These are phyloP conservation scores for Neoascia interrupta DNA, from an alignment of 2,888 invertebrate species.

Conservation along the genomic window DNA sequence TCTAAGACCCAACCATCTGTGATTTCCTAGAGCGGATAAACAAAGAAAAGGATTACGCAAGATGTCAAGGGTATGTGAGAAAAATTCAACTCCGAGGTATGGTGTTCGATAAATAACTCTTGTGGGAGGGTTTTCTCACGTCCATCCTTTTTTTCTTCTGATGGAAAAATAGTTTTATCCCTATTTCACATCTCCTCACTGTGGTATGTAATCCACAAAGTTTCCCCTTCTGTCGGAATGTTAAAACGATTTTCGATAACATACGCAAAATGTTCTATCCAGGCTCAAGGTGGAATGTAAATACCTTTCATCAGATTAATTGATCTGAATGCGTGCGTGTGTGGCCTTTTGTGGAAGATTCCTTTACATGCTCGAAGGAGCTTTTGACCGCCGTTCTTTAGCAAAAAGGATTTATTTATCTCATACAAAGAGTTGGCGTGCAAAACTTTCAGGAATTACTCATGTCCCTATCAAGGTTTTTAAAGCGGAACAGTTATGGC, in stretches of 20 bases:
- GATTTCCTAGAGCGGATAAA: constrained; percentile 42
- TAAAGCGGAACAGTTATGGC: no score
- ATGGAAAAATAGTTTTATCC: no score
- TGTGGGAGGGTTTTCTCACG: neutral
- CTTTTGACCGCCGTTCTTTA: constrained; percentile 1
- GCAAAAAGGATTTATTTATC: neutral
- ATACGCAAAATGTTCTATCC: neutral
- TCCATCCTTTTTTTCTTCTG: no score
- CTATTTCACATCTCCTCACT: no score
- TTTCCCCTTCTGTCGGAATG: neutral
- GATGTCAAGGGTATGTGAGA: constrained; percentile 62
- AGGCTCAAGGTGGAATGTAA: neutral
- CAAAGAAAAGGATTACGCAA: constrained; percentile 56
- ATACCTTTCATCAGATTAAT: constrained; percentile 22
- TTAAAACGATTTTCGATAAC: constrained; percentile 10
- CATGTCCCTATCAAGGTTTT: no score
- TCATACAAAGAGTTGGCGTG: no score
- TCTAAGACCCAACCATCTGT: constrained; percentile 27
- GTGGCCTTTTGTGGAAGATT: neutral
- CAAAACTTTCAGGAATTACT: no score
- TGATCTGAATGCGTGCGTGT: constrained; percentile 22
- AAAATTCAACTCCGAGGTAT: no score
- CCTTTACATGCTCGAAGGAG: neutral
- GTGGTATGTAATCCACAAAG: constrained; percentile 33
- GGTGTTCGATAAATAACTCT: no score